A percentile compares a stretch with the other conserved stretches of the same genome.
phyloP scores from a whole-genome alignment of 2,113 vertebrate genomes.

The Pteruthius melanotis region DNA sequence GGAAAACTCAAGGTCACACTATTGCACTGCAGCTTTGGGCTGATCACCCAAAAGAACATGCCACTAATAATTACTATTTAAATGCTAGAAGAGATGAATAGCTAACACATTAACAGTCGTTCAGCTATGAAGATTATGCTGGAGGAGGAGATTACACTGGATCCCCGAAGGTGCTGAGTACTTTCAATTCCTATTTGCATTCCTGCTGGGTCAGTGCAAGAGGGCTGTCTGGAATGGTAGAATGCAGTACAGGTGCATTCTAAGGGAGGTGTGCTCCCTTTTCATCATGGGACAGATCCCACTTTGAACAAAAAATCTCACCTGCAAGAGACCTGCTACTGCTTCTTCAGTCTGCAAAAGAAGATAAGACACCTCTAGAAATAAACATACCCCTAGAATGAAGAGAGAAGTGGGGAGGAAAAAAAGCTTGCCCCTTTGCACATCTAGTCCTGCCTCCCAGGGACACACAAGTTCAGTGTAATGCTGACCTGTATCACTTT shows the following conservation, averaged over 20 bases:
- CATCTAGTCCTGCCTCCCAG: not conserved
- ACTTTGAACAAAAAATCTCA: not conserved
- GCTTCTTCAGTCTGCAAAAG: not conserved
- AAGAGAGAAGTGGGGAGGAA: rapidly evolving
- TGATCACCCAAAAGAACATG: constrained; percentile 28
- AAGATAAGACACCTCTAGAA: not conserved
- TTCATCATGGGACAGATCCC: not conserved
- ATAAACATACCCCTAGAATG: not conserved
- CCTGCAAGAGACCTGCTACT: not conserved
- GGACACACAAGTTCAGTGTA: not conserved
- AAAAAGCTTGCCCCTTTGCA: not conserved
- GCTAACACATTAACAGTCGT: not conserved
- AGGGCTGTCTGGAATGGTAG: not conserved
- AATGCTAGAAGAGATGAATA: not conserved
- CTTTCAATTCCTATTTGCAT: not conserved
- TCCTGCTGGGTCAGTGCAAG: not conserved
- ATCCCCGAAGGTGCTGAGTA: not conserved
- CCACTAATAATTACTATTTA: constrained; percentile 23
- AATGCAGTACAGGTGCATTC: not conserved
- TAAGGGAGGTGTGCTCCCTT: not conserved
- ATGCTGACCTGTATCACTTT: not conserved
- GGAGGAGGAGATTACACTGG: not conserved
- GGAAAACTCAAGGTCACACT: constrained; percentile 38
- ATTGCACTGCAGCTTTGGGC: not conserved
- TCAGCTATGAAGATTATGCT: not conserved